A percentile compares a stretch with the other conserved stretches of the same genome.
Evolutionary conservation across 2,113 vertebrate species (phyloP).

Genomic region (Paradoxurus hermaphroditus): DNA sequence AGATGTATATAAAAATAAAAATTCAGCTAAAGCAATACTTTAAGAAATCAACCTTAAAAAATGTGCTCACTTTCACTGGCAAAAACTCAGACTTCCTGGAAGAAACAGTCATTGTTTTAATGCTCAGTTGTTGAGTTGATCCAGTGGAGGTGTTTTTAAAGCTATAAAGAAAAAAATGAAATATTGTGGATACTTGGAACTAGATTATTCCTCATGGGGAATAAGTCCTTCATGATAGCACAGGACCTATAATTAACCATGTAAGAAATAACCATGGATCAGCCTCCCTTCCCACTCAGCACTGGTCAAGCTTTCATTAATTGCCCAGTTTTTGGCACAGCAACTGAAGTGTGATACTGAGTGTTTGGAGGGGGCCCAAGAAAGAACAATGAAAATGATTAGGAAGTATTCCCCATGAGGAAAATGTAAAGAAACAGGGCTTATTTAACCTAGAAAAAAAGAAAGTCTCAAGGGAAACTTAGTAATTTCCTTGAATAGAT

Average conservation of each 20-base stretch:
- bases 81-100: not conserved
- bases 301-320: slow-evolving; percentile 8
- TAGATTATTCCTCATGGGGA: not conserved
- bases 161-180: not conserved
- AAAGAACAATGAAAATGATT: slow-evolving; percentile 38
- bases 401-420: not conserved
- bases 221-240: not conserved
- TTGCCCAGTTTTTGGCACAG: not conserved
- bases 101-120: not conserved
- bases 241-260: not conserved
- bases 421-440: not conserved
- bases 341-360: not conserved
- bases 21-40: not conserved
- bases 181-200: not conserved
- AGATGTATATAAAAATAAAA: not conserved
- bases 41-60: slow-evolving; percentile 1
- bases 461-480: slow-evolving; percentile 33
- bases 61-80: not conserved
- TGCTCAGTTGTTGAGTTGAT: not conserved
- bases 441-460: slow-evolving; percentile 67
- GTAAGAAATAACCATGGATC: not conserved
- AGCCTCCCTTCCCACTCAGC: not conserved
- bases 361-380: not conserved
- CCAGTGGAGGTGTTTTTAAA: not conserved
- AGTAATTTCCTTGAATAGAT: slow-evolving; percentile 60